Evolutionary conservation across 2,113 vertebrate species (phyloP).

Genomic region (Neotoma lepida): DNA sequence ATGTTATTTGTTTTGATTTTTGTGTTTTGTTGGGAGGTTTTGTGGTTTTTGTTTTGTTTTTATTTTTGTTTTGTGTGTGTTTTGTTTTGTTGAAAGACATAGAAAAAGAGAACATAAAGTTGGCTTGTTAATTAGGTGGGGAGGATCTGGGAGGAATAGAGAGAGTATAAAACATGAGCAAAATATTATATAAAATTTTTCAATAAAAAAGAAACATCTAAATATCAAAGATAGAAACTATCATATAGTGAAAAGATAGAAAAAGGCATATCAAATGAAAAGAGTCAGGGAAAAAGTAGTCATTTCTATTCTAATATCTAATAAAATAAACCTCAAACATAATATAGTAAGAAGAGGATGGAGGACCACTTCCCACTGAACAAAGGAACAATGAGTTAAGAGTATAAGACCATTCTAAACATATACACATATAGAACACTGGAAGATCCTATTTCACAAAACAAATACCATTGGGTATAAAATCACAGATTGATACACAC

Average conservation of each 20-base stretch:
- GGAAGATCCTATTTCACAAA: background rate
- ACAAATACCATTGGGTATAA: background rate
- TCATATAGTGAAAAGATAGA: background rate
- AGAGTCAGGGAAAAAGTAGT: background rate
- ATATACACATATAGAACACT: background rate
- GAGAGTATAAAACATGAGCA: background rate
- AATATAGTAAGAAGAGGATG: background rate
- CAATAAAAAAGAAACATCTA: background rate
- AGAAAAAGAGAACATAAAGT: background rate
- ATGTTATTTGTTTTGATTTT: background rate
- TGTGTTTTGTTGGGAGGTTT: background rate
- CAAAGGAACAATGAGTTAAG: background rate
- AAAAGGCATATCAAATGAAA: background rate
- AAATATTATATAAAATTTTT: background rate
- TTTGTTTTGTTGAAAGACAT: background rate
- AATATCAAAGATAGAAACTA: background rate
- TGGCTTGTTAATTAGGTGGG: background rate
- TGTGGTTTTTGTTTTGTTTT: background rate
- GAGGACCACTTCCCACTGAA: background rate
- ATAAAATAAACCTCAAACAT: background rate
- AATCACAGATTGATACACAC: background rate
- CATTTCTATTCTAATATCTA: background rate
- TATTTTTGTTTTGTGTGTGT: background rate
- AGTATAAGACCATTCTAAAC: background rate
- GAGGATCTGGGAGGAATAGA: background rate